These are phyloP conservation scores for Palloptera scutellata DNA, from an alignment of 2,888 invertebrate species.

Conservation along the genomic window DNA sequence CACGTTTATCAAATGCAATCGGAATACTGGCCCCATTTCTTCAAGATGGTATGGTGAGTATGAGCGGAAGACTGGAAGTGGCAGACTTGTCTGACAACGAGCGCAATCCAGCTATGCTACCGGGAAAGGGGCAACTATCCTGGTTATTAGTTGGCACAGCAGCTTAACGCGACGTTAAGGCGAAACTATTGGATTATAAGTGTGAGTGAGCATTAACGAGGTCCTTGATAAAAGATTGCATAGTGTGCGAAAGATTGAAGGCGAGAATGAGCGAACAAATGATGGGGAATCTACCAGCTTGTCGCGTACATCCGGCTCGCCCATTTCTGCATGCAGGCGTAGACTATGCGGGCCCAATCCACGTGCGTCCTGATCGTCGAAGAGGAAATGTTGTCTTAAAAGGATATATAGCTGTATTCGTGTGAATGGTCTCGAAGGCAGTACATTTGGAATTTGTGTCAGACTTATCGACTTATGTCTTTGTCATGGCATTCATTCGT, in stretches of 20 bases:
- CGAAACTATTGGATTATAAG: constrained; percentile 14
- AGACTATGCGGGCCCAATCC: constrained; percentile 23
- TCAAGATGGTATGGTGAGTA: too few relatives aligned
- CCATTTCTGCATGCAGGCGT: constrained; percentile 29
- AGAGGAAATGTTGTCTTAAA: constrained; percentile 17
- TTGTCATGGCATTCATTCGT: constrained; percentile 29
- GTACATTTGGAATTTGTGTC: constrained; percentile 25
- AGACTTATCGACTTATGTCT: constrained; percentile 19
- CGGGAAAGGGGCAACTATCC: not conserved
- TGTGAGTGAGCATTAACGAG: constrained; percentile 11
- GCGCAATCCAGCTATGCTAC: not conserved
- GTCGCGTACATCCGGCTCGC: constrained; percentile 26
- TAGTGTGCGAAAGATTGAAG: too few relatives aligned
- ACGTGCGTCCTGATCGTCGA: constrained; percentile 1
- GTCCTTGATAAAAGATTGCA: constrained; percentile 13
- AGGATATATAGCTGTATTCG: too few relatives aligned
- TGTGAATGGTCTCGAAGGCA: constrained; percentile 27
- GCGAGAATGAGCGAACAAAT: constrained; percentile 3
- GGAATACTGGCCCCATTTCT: too few relatives aligned
- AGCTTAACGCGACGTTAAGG: constrained; percentile 13
- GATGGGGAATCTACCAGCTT: constrained; percentile 27
- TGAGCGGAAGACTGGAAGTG: too few relatives aligned
- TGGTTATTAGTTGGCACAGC: constrained; percentile 14
- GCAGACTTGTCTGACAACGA: too few relatives aligned
- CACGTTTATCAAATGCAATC: too few relatives aligned